phyloP scores from a whole-genome alignment of 2,797 vertebrate species.

The Toxotes lorentzi region DNA sequence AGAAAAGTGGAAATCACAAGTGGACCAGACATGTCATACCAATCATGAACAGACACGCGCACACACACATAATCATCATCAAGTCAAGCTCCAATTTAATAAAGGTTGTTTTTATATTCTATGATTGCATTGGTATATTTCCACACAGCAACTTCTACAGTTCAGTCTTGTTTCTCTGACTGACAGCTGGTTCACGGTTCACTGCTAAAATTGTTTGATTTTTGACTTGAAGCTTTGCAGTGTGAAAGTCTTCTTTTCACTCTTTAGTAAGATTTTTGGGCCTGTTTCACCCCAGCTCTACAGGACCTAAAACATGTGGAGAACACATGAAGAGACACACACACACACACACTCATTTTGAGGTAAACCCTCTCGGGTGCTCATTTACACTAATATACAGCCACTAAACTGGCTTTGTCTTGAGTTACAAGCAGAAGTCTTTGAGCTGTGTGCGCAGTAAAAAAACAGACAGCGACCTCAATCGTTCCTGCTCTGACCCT shows the following conservation, averaged over 20 bases:
- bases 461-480: conserved; percentile 47
- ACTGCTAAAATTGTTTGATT: background rate
- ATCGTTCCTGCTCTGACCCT: conserved; percentile 40
- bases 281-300: background rate
- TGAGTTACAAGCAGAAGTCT: conserved; percentile 33
- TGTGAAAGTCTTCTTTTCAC: background rate
- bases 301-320: conserved; percentile 8
- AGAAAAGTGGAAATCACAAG: too few species aligned
- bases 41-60: background rate
- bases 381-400: conserved; percentile 34
- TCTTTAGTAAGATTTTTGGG: background rate
- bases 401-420: conserved; percentile 31
- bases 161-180: background rate
- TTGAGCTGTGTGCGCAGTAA: conserved; percentile 44
- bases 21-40: too few species aligned
- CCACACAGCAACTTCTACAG: background rate
- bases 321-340: conserved; percentile 12
- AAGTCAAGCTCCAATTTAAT: too few species aligned
- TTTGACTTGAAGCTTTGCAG: background rate
- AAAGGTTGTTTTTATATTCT: too few species aligned
- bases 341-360: conserved; percentile 7
- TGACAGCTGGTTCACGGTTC: background rate
- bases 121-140: background rate
- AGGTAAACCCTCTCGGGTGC: conserved; percentile 20
- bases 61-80: background rate